A percentile compares a stretch with the other conserved stretches of the same genome.
Conservation (phyloP, 2,113 vertebrate species). For the Chrysemys picta region DNA sequence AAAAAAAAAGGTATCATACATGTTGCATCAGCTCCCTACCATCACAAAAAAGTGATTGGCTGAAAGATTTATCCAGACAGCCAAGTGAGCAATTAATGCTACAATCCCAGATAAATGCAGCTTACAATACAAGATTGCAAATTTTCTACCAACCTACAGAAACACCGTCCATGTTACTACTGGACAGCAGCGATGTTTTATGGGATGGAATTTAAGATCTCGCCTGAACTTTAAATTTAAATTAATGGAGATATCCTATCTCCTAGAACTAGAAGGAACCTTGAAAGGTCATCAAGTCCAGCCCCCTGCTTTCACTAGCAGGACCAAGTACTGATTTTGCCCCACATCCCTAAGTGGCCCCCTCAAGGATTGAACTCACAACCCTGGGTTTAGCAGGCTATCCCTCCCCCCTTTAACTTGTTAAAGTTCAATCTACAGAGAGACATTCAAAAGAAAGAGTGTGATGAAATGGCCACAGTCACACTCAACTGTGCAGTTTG, state of each 20-base stretch:
- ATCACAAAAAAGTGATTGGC: background rate
- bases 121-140: background rate
- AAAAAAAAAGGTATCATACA: background rate
- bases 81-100: background rate
- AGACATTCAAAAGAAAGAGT: background rate
- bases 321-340: too few species aligned
- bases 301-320: too few species aligned
- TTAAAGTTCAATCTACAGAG: background rate
- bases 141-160: background rate
- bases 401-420: too few species aligned
- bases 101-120: background rate
- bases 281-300: too few species aligned
- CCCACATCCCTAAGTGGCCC: too few species aligned
- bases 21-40: background rate
- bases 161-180: background rate
- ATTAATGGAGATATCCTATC: too few species aligned
- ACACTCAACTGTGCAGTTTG: background rate
- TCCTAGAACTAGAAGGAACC: too few species aligned
- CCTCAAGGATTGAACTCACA: too few species aligned
- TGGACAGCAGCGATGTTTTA: background rate
- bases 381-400: too few species aligned
- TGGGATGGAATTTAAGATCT: background rate
- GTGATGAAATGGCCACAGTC: background rate
- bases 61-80: background rate
- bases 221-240: background rate